These are phyloP conservation scores for Dysmachus trigonus DNA, from an alignment of 2,888 invertebrate species.

Conservation along the genomic window DNA sequence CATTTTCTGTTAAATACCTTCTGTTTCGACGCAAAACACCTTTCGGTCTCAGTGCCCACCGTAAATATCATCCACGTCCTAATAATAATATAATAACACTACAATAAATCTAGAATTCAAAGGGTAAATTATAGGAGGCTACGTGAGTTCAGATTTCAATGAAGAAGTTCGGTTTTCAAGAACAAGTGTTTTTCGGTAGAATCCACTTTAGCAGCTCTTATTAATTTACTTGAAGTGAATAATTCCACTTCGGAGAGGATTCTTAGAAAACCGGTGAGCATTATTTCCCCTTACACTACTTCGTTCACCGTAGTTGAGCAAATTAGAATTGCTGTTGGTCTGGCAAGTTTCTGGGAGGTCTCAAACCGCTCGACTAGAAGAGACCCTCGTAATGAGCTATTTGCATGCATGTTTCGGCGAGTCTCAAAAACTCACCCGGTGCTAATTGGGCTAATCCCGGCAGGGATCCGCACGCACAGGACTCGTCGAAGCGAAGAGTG, in stretches of 20 bases:
- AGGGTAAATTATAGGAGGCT: too few relatives aligned
- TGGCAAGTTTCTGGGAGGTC: neutral
- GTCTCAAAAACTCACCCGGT: neutral
- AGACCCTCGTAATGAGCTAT: neutral
- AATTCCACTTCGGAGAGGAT: neutral
- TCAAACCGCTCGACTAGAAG: neutral
- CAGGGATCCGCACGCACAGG: neutral
- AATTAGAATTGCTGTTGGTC: neutral
- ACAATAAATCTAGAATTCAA: too few relatives aligned
- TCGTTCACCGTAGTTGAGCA: neutral
- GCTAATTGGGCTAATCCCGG: neutral
- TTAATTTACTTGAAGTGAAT: neutral
- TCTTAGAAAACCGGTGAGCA: neutral
- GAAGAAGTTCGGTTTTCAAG: neutral
- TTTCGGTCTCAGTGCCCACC: too few relatives aligned
- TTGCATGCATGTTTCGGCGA: conserved; percentile 3
- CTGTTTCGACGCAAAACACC: too few relatives aligned
- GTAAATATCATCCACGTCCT: too few relatives aligned
- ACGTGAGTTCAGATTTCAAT: neutral
- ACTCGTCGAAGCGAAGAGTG: neutral
- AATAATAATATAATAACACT: too few relatives aligned
- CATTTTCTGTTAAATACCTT: too few relatives aligned
- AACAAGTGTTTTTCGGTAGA: neutral
- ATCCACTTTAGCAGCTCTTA: neutral
- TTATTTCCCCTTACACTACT: neutral